These are phyloP conservation scores for Salticus scenicus DNA, from an alignment of 2,888 invertebrate genomes.

Conservation along the genomic window DNA sequence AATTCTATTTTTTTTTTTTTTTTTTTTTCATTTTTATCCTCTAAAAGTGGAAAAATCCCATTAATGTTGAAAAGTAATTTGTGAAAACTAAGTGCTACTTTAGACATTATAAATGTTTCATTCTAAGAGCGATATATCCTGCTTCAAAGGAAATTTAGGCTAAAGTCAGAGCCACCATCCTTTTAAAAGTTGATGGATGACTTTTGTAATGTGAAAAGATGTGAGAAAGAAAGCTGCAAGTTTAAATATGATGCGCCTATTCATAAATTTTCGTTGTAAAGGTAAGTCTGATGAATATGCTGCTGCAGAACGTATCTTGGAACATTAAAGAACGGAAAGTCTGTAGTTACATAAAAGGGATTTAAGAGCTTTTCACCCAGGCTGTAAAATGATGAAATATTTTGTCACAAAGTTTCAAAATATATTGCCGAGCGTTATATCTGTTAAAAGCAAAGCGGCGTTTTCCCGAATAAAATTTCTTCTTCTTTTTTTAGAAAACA, in stretches of 20 bases:
- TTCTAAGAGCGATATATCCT: not conserved
- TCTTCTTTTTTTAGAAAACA: not conserved
- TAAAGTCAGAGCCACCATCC: not conserved
- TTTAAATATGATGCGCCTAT: constrained; percentile 3
- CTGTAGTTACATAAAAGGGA: not conserved
- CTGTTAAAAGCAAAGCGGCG: not conserved
- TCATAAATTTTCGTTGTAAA: not conserved
- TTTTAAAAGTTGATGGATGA: not conserved
- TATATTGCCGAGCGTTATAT: not conserved
- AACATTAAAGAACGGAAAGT: constrained; percentile 1
- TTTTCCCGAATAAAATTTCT: not conserved
- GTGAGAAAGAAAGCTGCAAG: not conserved
- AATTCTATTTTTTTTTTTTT: too few species aligned
- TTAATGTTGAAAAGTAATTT: too few species aligned
- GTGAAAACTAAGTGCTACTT: too few species aligned
- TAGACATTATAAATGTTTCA: too few species aligned
- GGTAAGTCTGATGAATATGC: constrained; percentile 10
- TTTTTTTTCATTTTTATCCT: too few species aligned
- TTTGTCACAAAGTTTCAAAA: constrained; percentile 4
- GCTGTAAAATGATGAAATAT: not conserved
- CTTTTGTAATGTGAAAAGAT: not conserved
- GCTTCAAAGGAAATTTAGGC: not conserved
- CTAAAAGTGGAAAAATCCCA: too few species aligned
- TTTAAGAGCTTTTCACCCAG: not conserved
- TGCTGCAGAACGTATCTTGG: not conserved